Evolutionary conservation across 2,797 vertebrate genomes (phyloP).

Genomic region (Catamblyrhynchus diadema): DNA sequence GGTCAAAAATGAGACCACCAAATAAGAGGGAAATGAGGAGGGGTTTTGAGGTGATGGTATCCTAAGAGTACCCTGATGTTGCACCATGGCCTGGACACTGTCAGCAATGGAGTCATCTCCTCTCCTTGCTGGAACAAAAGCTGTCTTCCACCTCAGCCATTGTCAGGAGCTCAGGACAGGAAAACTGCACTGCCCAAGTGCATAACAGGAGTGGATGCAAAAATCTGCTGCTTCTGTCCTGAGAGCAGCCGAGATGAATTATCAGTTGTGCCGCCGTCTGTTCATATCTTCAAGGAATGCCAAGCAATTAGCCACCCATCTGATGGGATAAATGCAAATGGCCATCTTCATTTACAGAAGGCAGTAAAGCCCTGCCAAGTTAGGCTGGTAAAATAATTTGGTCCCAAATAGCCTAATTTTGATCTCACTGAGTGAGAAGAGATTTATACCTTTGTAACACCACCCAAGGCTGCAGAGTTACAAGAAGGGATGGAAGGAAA

Average conservation of each 20-base stretch:
- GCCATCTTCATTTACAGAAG: not conserved
- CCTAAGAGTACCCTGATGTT: not conserved
- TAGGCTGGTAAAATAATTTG: not conserved
- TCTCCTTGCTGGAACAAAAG: not conserved
- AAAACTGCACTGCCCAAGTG: not conserved
- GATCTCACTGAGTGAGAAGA: not conserved
- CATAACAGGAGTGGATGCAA: not conserved
- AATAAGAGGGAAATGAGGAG: fast-evolving
- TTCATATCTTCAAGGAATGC: not conserved
- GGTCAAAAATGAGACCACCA: not conserved
- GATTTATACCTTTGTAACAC: not conserved
- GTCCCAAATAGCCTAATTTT: not conserved
- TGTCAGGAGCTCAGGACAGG: not conserved
- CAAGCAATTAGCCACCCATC: conserved; percentile 41
- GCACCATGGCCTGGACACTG: not conserved
- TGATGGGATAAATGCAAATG: not conserved
- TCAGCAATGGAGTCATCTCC: not conserved
- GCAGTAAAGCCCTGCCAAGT: not conserved
- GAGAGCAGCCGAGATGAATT: not conserved
- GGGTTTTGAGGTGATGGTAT: not conserved
- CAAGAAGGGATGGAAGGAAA: not conserved
- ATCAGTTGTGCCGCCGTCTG: not conserved
- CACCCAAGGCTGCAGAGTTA: not conserved
- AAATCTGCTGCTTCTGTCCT: not conserved
- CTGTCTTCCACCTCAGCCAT: fast-evolving